Base-by-base conservation (phyloP, 2,797 vertebrate species). In the Steatocranus sp. region DNA sequence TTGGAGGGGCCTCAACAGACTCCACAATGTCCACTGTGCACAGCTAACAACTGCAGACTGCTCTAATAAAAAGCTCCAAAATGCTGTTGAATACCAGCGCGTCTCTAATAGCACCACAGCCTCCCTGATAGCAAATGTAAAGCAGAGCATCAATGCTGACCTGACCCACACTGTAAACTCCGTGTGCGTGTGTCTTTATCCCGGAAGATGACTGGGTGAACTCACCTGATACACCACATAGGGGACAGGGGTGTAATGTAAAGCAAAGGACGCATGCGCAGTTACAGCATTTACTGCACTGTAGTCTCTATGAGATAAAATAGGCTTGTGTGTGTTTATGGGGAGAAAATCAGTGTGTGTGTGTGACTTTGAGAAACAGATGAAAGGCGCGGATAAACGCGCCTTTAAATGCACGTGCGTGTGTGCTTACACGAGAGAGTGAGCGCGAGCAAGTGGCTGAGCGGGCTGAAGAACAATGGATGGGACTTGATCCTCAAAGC, bases 381-480 rank as follows among this genome's bases (percentile, higher is more conserved):
- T 25, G 54, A 23, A 6, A 41, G 70, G 48, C 80, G 68, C 32
- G 73, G 54, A 43, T 66, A 73, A 82, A 34, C 88, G 83, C 27
- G 51, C 74, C 23, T 85, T 73, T 73, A n/a, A 14, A 15, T 11
- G 61, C 30, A 58, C 41, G 54, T 34, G 73, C 23, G 30, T 20
- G 66, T 36, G 53, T 9, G 34, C 23, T 49, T 6, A 34, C 20
- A 49, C 2, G 51, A 2, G 18, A 10, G 6, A 5, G 46, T 4
- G 77, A 41, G 81, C 11, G 38, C 20, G 43, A n/a, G n/a, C 53
- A 83, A 88, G 88, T 84, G 83, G 58, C 46, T 86, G 30, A 85
- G 78, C 38, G 82, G 5, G 20, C 38, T 68, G 63, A 79, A 20
- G 88, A 92, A 92, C 90, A 92, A 93, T 90, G 75, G 88, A 86